A percentile compares a stretch with the other conserved stretches of the same genome.
Evolutionary conservation across 2,113 vertebrate species (phyloP).

Genomic region (Apteryx owenii): DNA sequence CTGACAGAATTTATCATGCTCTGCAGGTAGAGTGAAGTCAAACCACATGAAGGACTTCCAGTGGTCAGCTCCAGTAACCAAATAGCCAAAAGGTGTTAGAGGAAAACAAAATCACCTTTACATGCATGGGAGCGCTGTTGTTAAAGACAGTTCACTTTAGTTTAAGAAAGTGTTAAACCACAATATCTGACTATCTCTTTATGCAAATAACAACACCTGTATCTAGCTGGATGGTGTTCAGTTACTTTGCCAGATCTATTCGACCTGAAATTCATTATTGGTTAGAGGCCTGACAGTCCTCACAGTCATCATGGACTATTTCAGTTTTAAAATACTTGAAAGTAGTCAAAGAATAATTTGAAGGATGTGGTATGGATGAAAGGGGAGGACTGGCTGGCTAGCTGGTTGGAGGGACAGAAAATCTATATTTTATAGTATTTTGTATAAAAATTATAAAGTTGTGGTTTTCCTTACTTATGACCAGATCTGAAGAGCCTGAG

Average conservation of each 20-base stretch:
- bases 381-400: neutral
- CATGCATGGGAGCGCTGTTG: neutral
- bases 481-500: neutral
- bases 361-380: neutral
- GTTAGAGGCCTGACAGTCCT: neutral
- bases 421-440: neutral
- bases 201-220: neutral
- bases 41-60: neutral
- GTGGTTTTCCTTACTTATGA: neutral
- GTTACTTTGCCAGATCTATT: neutral
- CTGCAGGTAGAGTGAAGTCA: neutral
- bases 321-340: neutral
- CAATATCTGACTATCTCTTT: neutral
- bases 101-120: neutral
- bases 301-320: neutral
- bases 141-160: neutral
- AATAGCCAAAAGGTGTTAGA: neutral
- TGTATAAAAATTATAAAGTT: neutral
- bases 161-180: neutral
- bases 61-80: neutral
- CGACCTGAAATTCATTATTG: neutral
- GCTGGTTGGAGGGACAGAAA: neutral
- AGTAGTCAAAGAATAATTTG: neutral
- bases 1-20: neutral
- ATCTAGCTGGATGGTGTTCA: neutral